Conservation (phyloP, 2,888 invertebrate species). For the Epirrhoe alternata region DNA sequence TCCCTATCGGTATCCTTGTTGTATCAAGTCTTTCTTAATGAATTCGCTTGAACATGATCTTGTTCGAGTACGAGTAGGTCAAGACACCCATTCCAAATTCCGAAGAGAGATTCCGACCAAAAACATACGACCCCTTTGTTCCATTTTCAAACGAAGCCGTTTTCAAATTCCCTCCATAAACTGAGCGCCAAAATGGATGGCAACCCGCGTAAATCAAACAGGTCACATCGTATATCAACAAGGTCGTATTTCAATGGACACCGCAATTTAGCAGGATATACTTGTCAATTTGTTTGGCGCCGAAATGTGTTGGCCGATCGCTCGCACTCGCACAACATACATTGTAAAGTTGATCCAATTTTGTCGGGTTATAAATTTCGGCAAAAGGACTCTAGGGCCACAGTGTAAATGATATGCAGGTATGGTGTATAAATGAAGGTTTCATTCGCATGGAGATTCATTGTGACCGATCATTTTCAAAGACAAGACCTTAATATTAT, state of each 20-base stretch:
- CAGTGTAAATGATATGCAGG: conserved; percentile 39
- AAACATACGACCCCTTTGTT: neutral
- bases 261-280: conserved; percentile 64
- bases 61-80: neutral
- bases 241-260: conserved; percentile 45
- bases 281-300: conserved; percentile 64
- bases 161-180: conserved; percentile 18
- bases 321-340: conserved; percentile 49
- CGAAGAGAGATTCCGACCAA: neutral
- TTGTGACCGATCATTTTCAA: too few relatives aligned
- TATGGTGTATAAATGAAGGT: neutral
- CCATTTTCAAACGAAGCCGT: conserved; percentile 9
- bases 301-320: conserved; percentile 57
- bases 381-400: conserved; percentile 36
- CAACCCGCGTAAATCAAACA: conserved; percentile 59
- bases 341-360: conserved; percentile 67
- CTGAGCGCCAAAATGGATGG: conserved; percentile 51
- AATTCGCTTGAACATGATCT: neutral
- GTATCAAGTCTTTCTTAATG: too few relatives aligned
- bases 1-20: too few relatives aligned
- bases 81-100: neutral
- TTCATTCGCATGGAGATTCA: neutral
- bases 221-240: conserved; percentile 40
- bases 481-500: too few relatives aligned
- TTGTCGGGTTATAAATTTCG: conserved; percentile 71